Percentiles rank a stretch among this genome's conserved stretches.
These are phyloP conservation scores for Melopsittacus undulatus DNA, from an alignment of 2,797 vertebrate species.

Conservation along the genomic window DNA sequence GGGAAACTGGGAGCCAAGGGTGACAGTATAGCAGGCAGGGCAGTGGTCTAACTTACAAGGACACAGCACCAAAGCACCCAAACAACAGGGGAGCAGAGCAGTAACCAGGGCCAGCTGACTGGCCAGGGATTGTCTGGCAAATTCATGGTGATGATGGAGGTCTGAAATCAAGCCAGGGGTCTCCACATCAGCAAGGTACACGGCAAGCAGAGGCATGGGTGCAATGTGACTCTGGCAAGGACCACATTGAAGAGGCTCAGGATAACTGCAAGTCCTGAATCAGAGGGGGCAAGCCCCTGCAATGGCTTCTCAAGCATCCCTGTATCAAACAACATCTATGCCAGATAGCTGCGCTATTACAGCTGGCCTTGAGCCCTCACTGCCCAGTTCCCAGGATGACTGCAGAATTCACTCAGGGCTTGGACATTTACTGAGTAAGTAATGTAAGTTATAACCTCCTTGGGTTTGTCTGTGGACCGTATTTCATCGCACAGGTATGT, in stretches of 20 bases:
- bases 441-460: not conserved
- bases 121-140: not conserved
- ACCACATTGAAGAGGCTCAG: rapidly evolving
- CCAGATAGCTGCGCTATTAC: not conserved
- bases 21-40: not conserved
- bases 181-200: not conserved
- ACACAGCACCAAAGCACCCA: not conserved
- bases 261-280: not conserved
- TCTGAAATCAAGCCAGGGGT: not conserved
- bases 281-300: not conserved
- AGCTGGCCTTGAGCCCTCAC: not conserved
- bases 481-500: not conserved
- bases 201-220: not conserved
- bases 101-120: not conserved
- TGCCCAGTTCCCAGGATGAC: not conserved
- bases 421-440: not conserved
- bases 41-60: not conserved
- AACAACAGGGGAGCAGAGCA: not conserved
- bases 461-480: not conserved
- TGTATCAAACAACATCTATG: not conserved
- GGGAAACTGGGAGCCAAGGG: not conserved
- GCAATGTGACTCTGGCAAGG: rapidly evolving
- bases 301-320: not conserved
- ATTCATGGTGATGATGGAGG: not conserved
- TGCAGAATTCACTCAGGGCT: not conserved